phyloP scores from a whole-genome alignment of 2,888 invertebrate genomes.

The Cepaea hortensis region DNA sequence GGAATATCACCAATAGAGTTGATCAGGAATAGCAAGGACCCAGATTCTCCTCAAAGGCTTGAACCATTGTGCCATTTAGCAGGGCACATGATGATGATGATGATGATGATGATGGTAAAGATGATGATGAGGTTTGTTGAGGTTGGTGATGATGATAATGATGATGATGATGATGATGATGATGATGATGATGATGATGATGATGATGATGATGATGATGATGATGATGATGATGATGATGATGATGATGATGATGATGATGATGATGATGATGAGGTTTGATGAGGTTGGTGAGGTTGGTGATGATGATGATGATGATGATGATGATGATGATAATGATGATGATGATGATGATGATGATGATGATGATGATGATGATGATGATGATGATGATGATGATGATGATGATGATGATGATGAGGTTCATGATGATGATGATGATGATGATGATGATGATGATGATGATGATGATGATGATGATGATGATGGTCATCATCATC shows the following conservation, averaged over 20 bases:
- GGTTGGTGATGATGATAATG: too few relatives aligned
- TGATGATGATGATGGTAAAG: too few relatives aligned
- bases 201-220: conserved; percentile 27
- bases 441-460: neutral
- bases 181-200: conserved; percentile 22
- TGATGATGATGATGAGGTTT: conserved; percentile 1
- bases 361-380: neutral
- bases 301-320: conserved; percentile 17
- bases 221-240: neutral
- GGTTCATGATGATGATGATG: neutral
- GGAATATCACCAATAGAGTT: too few relatives aligned
- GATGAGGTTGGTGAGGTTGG: neutral
- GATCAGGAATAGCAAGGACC: too few relatives aligned
- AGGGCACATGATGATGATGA: too few relatives aligned
- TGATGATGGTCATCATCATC: neutral
- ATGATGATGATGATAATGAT: conserved; percentile 14
- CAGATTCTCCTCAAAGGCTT: too few relatives aligned
- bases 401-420: neutral
- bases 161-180: neutral
- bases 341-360: conserved; percentile 1
- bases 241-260: neutral
- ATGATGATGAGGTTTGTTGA: too few relatives aligned
- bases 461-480: neutral
- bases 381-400: neutral
- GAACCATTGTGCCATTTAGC: too few relatives aligned